Percentiles rank a stretch among this genome's conserved stretches.
phyloP scores from a whole-genome alignment of 2,888 invertebrate genomes.

The Cantharis nigra region DNA sequence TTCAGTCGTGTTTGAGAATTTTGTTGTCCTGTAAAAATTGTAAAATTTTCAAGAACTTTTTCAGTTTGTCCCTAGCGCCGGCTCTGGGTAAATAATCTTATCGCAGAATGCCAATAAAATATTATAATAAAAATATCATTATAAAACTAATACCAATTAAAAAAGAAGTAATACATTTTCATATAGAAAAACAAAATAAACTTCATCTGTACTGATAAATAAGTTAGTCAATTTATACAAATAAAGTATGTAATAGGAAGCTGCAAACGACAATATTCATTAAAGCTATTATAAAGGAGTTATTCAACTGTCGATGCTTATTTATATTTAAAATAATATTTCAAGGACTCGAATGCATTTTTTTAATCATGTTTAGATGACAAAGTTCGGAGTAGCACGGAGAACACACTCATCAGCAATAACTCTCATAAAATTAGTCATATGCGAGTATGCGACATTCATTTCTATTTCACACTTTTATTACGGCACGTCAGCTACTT shows the following conservation, averaged over 20 bases:
- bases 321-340: neutral
- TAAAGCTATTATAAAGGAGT: neutral
- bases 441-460: neutral
- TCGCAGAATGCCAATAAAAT: no score
- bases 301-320: conserved; percentile 11
- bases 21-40: no score
- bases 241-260: neutral
- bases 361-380: neutral
- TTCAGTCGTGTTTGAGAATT: no score
- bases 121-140: no score
- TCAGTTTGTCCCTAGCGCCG: no score
- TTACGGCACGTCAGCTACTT: neutral
- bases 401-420: conserved; percentile 1
- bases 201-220: neutral
- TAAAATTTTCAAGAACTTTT: no score
- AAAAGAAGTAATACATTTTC: neutral
- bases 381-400: neutral
- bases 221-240: neutral
- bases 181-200: neutral
- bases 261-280: neutral
- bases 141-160: neutral
- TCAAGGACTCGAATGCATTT: conserved; percentile 12
- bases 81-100: neutral
- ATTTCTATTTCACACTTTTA: neutral
- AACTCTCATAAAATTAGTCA: conserved; percentile 14